Percentiles rank a stretch among this genome's conserved stretches.
phyloP scores from a whole-genome alignment of 2,797 vertebrate genomes.

The Scolopax rusticola region DNA sequence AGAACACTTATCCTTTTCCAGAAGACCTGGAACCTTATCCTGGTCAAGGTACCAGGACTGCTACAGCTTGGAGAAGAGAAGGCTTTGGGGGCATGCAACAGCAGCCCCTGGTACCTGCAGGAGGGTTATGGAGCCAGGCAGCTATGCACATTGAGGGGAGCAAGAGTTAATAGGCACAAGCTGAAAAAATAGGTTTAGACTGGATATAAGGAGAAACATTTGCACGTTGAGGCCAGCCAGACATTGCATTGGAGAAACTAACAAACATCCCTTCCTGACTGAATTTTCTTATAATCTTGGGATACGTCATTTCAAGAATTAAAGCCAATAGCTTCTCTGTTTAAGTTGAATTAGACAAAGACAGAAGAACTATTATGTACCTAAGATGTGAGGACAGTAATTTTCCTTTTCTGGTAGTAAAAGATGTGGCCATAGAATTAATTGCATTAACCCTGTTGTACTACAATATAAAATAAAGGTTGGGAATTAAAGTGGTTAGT shows the following conservation, averaged over 20 bases:
- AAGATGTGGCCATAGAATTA: background rate
- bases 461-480: background rate
- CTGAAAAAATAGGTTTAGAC: background rate
- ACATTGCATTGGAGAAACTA: rapidly evolving
- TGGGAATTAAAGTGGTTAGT: background rate
- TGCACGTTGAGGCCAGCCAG: background rate
- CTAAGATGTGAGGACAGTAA: background rate
- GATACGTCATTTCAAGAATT: background rate
- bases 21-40: too few relatives aligned
- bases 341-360: background rate
- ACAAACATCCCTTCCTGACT: background rate
- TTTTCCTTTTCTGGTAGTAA: background rate
- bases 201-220: background rate
- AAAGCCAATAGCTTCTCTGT: background rate
- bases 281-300: background rate
- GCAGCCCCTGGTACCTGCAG: background rate
- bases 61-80: background rate
- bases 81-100: background rate
- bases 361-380: background rate
- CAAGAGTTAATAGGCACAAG: rapidly evolving
- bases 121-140: background rate
- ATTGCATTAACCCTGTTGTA: background rate
- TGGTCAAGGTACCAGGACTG: background rate
- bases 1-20: too few relatives aligned
- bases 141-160: too few relatives aligned